These are phyloP conservation scores for Larimichthys crocea DNA, from an alignment of 2,113 vertebrate genomes.

Conservation along the genomic window DNA sequence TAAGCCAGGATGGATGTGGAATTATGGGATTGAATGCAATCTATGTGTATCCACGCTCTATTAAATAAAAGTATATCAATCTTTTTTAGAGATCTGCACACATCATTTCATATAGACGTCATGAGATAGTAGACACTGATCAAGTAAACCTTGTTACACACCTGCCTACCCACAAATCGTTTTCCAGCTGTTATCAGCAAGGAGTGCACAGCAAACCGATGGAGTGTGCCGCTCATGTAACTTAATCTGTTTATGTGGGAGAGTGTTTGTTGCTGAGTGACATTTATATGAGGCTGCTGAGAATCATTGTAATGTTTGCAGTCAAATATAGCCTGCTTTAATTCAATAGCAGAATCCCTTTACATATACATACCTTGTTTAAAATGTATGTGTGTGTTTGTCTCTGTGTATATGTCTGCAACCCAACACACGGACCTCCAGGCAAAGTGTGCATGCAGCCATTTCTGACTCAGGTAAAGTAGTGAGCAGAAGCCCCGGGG, in stretches of 20 bases:
- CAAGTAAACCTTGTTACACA: slow-evolving; percentile 54
- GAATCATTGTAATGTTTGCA: slow-evolving; percentile 2
- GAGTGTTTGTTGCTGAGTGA: slow-evolving; percentile 29
- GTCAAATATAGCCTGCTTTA: slow-evolving; percentile 34
- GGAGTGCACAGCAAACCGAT: slow-evolving; percentile 9
- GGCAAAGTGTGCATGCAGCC: not conserved
- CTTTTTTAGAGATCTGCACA: not conserved
- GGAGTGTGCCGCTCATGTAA: slow-evolving; percentile 29
- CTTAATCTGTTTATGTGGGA: slow-evolving; percentile 3
- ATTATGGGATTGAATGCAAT: slow-evolving; percentile 23
- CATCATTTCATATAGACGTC: slow-evolving; percentile 7
- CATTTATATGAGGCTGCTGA: slow-evolving; percentile 12
- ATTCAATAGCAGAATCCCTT: slow-evolving; percentile 40
- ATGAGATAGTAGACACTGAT: slow-evolving; percentile 30
- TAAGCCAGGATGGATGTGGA: slow-evolving; percentile 19
- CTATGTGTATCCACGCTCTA: not conserved
- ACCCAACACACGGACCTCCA: not conserved
- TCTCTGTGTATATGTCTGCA: not conserved
- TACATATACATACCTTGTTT: not conserved
- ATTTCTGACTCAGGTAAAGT: slow-evolving; percentile 42
- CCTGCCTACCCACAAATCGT: slow-evolving; percentile 43
- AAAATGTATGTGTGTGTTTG: not conserved
- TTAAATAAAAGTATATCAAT: slow-evolving; percentile 9
- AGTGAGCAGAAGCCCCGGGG: slow-evolving; percentile 34
- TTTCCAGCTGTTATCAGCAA: slow-evolving; percentile 34